Evolutionary conservation across 1,140 invertebrate genomes (phyloP).

Genomic region (Pogonomyrmex barbatus): DNA sequence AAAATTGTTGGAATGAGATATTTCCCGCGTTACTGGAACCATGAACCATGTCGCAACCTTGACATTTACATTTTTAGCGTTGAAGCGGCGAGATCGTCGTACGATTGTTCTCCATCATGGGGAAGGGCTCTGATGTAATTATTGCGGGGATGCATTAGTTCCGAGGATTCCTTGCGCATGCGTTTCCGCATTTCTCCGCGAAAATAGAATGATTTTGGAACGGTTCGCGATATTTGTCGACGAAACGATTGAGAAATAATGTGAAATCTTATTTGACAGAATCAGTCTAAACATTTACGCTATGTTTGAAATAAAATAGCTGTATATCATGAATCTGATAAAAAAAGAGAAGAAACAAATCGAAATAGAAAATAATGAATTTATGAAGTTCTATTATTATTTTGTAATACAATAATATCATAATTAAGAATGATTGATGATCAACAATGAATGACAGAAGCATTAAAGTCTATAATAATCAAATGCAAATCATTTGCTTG

Average conservation of each 20-base stretch:
- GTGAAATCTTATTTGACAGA: neutral
- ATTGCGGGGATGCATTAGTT: neutral
- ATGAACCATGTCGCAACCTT: constrained; percentile 66
- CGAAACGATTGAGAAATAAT: neutral
- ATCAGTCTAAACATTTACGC: neutral
- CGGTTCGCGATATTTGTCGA: constrained; percentile 21
- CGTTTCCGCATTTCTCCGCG: neutral
- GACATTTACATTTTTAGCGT: constrained; percentile 66
- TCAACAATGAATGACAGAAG: neutral
- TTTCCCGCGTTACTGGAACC: neutral
- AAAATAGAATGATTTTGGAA: constrained; percentile 55
- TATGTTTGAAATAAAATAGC: neutral
- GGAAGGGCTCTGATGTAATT: neutral
- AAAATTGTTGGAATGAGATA: neutral
- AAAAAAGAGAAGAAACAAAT: neutral
- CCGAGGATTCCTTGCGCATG: neutral
- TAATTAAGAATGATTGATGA: neutral
- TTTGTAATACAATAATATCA: neutral
- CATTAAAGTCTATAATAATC: neutral
- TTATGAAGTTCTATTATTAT: neutral
- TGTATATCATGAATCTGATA: neutral
- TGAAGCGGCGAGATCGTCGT: neutral
- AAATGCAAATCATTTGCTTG: constrained; percentile 6
- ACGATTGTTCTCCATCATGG: neutral
- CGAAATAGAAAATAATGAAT: neutral